Percentiles rank a stretch among this genome's conserved stretches.
Conservation (phyloP, 2,797 vertebrate species). For the Artibeus lituratus region DNA sequence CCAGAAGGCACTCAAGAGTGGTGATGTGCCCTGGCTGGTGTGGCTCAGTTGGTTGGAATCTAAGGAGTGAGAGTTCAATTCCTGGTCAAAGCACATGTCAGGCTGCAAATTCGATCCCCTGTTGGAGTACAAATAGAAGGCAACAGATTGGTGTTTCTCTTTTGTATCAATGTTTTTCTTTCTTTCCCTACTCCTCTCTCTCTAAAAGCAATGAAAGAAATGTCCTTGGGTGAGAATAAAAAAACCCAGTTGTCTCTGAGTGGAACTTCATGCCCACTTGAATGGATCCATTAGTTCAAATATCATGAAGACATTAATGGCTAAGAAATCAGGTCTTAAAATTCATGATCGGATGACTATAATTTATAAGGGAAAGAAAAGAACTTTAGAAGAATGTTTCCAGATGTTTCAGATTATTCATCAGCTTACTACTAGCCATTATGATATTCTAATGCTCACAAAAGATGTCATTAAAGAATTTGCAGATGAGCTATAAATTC, state of each 20-base stretch:
- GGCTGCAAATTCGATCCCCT: not conserved
- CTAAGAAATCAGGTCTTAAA: constrained; percentile 89
- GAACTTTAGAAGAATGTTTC: constrained; percentile 94
- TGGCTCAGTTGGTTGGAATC: not conserved
- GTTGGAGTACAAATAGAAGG: not conserved
- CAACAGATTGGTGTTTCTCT: not conserved
- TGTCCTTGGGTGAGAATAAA: not conserved
- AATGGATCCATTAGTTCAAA: constrained; percentile 92
- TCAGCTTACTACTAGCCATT: constrained; percentile 90
- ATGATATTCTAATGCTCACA: constrained; percentile 93
- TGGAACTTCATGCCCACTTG: constrained; percentile 94
- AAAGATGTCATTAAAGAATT: constrained; percentile 95
- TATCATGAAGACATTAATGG: constrained; percentile 88
- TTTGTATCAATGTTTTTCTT: not conserved
- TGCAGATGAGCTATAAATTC: constrained; percentile 81
- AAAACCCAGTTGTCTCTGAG: constrained; percentile 1
- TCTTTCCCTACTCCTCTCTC: not conserved
- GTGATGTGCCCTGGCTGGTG: not conserved
- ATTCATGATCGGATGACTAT: constrained; percentile 88
- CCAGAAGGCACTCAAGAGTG: not conserved
- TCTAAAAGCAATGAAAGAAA: not conserved
- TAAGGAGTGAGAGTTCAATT: not conserved
- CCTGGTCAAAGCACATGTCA: not conserved
- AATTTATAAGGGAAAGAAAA: constrained; percentile 81
- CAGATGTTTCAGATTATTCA: constrained; percentile 94